These are phyloP conservation scores for Gadopsis marmoratus DNA, from an alignment of 2,797 vertebrate genomes.

Conservation along the genomic window DNA sequence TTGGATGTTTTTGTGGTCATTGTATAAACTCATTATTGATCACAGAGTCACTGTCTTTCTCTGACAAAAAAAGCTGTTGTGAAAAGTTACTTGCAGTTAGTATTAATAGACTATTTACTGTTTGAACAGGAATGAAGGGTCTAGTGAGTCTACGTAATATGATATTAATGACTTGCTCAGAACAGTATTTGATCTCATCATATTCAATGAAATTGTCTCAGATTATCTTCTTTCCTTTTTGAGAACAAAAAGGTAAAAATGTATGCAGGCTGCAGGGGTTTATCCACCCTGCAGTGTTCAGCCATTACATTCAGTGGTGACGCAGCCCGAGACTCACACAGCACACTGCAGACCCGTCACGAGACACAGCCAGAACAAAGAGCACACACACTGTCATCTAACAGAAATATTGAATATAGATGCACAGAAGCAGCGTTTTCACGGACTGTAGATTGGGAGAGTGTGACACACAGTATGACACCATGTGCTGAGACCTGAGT, in stretches of 20 bases:
- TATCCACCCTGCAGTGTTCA: conserved; percentile 75
- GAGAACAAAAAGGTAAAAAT: conserved; percentile 36
- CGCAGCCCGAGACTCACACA: conserved; percentile 75
- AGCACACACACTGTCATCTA: conserved; percentile 69
- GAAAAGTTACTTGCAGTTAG: conserved; percentile 18
- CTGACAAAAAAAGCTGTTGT: conserved; percentile 1
- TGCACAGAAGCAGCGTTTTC: conserved; percentile 35
- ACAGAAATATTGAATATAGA: conserved; percentile 55
- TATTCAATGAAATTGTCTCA: not conserved
- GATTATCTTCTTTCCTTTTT: conserved; percentile 12
- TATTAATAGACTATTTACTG: conserved; percentile 5
- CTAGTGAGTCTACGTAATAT: not conserved
- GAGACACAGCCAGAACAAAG: conserved; percentile 77
- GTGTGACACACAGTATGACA: conserved; percentile 14
- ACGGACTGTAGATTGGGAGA: conserved; percentile 10
- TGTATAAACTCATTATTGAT: conserved; percentile 37
- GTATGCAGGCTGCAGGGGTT: conserved; percentile 66
- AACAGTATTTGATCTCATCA: not conserved
- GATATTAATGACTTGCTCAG: not conserved
- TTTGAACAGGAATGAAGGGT: not conserved
- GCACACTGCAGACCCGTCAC: conserved; percentile 78
- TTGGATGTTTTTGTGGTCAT: conserved; percentile 32
- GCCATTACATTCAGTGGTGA: conserved; percentile 77
- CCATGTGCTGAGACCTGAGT: conserved; percentile 15
- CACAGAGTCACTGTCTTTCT: conserved; percentile 6